Evolutionary conservation across 1,140 invertebrate species (phyloP).

Genomic region (Drosophila kanapiae): DNA sequence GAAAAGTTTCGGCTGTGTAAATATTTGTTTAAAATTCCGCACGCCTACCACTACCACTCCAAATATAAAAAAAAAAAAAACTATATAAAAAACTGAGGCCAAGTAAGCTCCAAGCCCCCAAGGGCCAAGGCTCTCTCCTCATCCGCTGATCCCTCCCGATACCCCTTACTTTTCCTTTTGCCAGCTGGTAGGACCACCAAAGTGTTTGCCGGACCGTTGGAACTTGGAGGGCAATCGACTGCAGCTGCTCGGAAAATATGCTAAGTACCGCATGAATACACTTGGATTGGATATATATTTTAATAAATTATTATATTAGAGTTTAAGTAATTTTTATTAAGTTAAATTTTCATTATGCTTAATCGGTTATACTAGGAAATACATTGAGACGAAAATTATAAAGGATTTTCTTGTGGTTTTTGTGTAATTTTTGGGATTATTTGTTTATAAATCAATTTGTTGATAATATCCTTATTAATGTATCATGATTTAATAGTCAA

Average conservation of each 20-base stretch:
- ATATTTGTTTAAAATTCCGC: constrained; percentile 82
- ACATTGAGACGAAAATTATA: neutral
- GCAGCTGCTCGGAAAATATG: constrained; percentile 68
- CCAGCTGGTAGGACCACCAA: constrained; percentile 58
- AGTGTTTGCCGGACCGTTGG: constrained; percentile 55
- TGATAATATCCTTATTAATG: neutral
- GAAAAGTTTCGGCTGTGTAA: constrained; percentile 69
- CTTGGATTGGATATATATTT: constrained; percentile 15
- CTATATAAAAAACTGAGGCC: constrained; percentile 22
- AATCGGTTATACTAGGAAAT: too few relatives aligned
- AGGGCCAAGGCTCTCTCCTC: constrained; percentile 29
- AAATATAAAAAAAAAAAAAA: constrained; percentile 17
- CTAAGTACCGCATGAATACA: constrained; percentile 56
- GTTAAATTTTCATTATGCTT: neutral
- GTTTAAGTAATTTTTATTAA: too few relatives aligned
- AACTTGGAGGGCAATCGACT: constrained; percentile 47
- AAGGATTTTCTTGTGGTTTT: neutral
- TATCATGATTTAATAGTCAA: neutral
- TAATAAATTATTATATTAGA: neutral
- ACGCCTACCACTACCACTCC: constrained; percentile 63
- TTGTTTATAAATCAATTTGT: neutral
- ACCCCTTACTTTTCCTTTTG: constrained; percentile 10
- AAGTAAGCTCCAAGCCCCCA: constrained; percentile 28
- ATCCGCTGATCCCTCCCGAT: constrained; percentile 11
- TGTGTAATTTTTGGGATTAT: neutral